These are phyloP conservation scores for Anthopleura sola DNA, from an alignment of 64 coral and sea anemone species.

Conservation along the genomic window DNA sequence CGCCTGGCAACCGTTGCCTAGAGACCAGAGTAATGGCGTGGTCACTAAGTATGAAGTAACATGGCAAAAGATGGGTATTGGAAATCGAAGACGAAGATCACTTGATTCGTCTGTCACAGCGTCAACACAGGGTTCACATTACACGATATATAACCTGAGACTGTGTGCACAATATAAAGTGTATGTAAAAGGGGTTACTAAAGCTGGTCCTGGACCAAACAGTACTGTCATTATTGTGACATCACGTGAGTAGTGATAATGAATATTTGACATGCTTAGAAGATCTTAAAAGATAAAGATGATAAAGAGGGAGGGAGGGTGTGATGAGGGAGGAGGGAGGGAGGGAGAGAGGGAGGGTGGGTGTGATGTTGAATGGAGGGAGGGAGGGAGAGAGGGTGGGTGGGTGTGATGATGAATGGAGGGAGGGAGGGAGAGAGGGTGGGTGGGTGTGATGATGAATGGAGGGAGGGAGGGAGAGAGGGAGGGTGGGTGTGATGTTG, in stretches of 20 bases:
- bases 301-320: too few species aligned
- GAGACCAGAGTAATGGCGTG: conserved; percentile 5
- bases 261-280: neutral
- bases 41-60: neutral
- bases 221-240: neutral
- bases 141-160: neutral
- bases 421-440: too few species aligned
- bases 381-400: too few species aligned
- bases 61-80: neutral
- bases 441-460: too few species aligned
- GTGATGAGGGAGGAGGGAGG: too few species aligned
- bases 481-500: too few species aligned
- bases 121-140: conserved; percentile 3
- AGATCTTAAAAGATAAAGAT: too few species aligned
- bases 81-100: neutral
- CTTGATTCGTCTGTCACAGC: neutral
- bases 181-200: neutral
- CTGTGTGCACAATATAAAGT: neutral
- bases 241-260: neutral
- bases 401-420: too few species aligned
- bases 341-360: too few species aligned
- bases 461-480: too few species aligned
- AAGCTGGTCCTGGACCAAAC: neutral
- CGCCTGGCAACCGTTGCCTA: conserved; percentile 18
- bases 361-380: too few species aligned